Evolutionary conservation across 2,797 vertebrate species (phyloP).

Genomic region (Benthosema pterotum): DNA sequence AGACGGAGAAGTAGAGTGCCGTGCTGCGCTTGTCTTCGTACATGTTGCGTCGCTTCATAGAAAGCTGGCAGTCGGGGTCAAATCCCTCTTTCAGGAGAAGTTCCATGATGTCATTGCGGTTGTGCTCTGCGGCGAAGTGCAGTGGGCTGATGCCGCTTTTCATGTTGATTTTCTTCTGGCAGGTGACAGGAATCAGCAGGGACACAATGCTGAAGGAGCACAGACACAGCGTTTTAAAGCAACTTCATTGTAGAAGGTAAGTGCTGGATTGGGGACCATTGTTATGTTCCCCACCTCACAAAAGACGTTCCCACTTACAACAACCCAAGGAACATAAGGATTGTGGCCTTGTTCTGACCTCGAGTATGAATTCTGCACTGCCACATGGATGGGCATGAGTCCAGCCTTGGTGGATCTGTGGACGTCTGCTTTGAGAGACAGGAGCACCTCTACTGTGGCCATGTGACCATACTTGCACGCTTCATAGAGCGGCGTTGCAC

Average conservation of each 20-base stretch:
- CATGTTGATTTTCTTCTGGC: conserved; percentile 76
- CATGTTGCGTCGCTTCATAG: conserved; percentile 80
- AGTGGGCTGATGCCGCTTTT: conserved; percentile 88
- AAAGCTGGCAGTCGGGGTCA: conserved; percentile 84
- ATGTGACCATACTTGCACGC: conserved; percentile 86
- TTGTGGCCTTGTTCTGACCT: conserved; percentile 13
- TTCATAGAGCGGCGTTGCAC: conserved; percentile 86
- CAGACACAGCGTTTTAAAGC: too few species aligned
- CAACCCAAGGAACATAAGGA: too few species aligned
- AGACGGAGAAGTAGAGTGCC: conserved; percentile 85
- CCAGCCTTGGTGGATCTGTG: conserved; percentile 85
- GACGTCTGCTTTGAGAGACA: conserved; percentile 84
- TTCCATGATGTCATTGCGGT: conserved; percentile 84
- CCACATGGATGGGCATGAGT: conserved; percentile 85
- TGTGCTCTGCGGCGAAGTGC: conserved; percentile 87
- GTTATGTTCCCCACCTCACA: too few species aligned
- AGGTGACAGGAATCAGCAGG: conserved; percentile 87
- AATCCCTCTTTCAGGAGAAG: conserved; percentile 84
- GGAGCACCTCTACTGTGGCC: conserved; percentile 79
- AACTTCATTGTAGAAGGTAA: too few species aligned
- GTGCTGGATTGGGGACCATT: too few species aligned
- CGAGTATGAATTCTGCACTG: conserved; percentile 70
- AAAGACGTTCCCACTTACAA: too few species aligned
- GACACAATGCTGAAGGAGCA: conserved; percentile 31
- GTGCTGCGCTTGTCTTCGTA: conserved; percentile 88